Base-by-base conservation (phyloP, 64 coral and sea anemone genomes). In the Actinia tenebrosa region DNA sequence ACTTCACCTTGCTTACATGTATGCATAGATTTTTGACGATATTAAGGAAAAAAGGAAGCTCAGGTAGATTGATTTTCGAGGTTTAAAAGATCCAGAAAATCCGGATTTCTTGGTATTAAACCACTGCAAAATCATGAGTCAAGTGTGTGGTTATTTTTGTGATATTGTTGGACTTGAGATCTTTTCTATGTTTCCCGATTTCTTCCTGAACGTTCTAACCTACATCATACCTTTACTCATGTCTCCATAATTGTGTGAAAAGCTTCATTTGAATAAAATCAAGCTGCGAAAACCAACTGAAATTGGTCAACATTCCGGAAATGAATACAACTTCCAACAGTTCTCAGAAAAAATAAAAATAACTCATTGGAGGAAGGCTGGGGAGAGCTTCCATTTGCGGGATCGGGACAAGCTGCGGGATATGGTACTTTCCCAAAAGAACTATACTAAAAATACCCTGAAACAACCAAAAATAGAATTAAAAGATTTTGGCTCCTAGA, bases 211-310 rank as follows among this genome's bases (percentile, higher is more conserved):
- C 42, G 25, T 75, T 10, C 18, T 81, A 23, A 50, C 45, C 10
- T 81, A 19, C 7, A 16, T 7, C 79, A 5, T 81, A 81, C 79
- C 79, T 81, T 45, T 53, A 81, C 22, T 81, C 79, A 81, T 81
- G 50, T 52, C 79, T 81, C 42, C 79, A 81, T 81, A 20, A 22
- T 53, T 81, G 43, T 22, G 6, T 22, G 3, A 18, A 7, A 45
- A 19, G 45, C 43, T 50, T 53, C 3, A 81, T 81, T 81, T 81
- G 42, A 50, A 81, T 81, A 81, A 81, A 37, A 47, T 53, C 17
- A 75, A 30, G 69, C 25, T 27, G 26, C 69, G 69, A 75, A 75
- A 30, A 42, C 4, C 45, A 45, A 81, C 69, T 42, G 20, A 75
- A 37, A 26, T 25, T 8, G 44, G 53, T 5, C 13, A 81, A 54